Conservation (phyloP, 2,888 invertebrate genomes). For the Morinoia aosen region DNA sequence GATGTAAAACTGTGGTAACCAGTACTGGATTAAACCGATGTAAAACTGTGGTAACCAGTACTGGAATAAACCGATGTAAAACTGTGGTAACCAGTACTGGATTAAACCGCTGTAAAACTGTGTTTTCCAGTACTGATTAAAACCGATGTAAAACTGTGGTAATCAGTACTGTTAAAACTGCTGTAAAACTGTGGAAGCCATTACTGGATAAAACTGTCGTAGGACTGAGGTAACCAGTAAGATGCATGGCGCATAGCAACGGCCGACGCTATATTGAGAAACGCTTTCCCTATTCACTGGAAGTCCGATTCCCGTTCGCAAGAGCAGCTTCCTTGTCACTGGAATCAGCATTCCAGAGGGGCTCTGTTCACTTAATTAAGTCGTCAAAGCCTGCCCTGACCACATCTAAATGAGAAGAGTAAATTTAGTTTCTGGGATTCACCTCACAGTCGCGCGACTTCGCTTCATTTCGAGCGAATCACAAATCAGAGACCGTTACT, state of each 20-base stretch:
- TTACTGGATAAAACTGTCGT: neutral
- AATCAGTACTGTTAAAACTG: no score
- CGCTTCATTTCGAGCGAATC: neutral
- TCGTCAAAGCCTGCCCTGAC: conserved; percentile 1
- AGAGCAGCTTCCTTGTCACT: neutral
- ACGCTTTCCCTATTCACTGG: neutral
- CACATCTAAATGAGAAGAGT: neutral
- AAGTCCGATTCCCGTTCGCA: neutral
- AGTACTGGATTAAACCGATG: no score
- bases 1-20: no score
- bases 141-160: no score
- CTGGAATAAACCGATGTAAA: no score
- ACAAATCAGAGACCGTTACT: neutral
- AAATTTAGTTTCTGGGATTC: neutral
- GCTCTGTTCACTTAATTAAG: neutral
- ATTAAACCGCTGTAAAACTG: no score
- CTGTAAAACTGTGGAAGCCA: no score
- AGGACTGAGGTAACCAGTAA: neutral
- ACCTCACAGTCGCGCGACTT: neutral
- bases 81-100: no score
- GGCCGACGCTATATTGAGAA: neutral
- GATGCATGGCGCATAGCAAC: neutral
- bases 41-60: no score
- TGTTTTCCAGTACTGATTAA: no score
- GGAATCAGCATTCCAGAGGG: neutral